These are phyloP conservation scores for Dipodomys ordii DNA, from an alignment of 2,113 vertebrate genomes.

Conservation along the genomic window DNA sequence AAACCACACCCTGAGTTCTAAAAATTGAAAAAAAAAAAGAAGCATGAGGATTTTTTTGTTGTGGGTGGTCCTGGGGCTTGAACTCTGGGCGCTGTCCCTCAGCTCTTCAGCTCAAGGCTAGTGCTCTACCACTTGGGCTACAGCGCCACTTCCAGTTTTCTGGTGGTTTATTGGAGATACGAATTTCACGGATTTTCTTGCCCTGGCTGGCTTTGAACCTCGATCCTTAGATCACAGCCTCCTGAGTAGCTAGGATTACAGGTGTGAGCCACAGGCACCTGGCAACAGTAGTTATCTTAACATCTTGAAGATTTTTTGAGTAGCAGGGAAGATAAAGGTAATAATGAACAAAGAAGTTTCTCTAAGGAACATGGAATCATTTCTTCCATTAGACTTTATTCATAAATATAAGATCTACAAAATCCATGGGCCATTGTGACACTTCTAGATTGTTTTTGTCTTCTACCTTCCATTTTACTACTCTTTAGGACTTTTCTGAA, in stretches of 20 bases:
- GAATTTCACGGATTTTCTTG: too few relatives aligned
- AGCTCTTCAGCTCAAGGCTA: too few relatives aligned
- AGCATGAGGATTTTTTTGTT: background rate
- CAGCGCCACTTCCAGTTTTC: too few relatives aligned
- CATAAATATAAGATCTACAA: slow-evolving; percentile 25
- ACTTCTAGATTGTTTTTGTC: slow-evolving; percentile 16
- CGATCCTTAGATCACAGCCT: too few relatives aligned
- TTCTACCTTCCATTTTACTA: slow-evolving; percentile 15
- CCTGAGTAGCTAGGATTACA: too few relatives aligned
- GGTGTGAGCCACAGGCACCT: background rate
- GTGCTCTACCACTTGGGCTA: too few relatives aligned
- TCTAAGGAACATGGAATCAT: background rate
- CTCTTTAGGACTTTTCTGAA: slow-evolving; percentile 29
- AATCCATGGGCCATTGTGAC: background rate
- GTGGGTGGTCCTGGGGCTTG: too few relatives aligned
- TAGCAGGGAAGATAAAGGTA: slow-evolving; percentile 41
- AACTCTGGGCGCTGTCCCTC: too few relatives aligned
- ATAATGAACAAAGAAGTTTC: slow-evolving; percentile 38
- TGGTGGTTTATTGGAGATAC: too few relatives aligned
- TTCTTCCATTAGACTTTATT: slow-evolving; percentile 25
- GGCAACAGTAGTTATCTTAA: background rate
- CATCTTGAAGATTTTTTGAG: slow-evolving; percentile 33
- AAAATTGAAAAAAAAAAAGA: slow-evolving; percentile 27
- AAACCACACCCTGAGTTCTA: slow-evolving; percentile 13
- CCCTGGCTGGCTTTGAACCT: too few relatives aligned